A percentile compares a stretch with the other conserved stretches of the same genome.
phyloP scores from a whole-genome alignment of 2,888 invertebrate species.

The Apotomis betuletana region DNA sequence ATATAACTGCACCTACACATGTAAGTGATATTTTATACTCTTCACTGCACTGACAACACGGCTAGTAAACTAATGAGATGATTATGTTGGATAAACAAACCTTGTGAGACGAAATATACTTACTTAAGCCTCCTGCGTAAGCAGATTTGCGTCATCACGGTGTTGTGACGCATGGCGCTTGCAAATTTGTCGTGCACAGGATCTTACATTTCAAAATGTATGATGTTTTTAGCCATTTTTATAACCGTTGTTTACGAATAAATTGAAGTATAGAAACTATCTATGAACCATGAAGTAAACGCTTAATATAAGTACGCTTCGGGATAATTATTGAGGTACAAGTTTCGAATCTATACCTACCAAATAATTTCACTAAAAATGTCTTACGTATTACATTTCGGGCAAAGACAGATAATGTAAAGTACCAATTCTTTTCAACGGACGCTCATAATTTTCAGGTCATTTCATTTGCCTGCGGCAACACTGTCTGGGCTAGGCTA shows the following conservation, averaged over 20 bases:
- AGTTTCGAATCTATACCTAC: neutral
- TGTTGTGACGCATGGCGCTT: slow-evolving; percentile 25
- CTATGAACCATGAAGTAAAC: neutral
- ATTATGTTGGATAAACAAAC: neutral
- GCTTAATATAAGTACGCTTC: too few relatives aligned
- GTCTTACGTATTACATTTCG: slow-evolving; percentile 9
- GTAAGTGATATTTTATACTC: neutral
- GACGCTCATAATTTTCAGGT: slow-evolving; percentile 30
- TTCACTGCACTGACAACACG: neutral
- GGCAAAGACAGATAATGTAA: slow-evolving; percentile 3
- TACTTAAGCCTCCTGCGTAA: slow-evolving; percentile 6
- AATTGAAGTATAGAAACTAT: neutral
- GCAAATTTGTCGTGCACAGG: slow-evolving; percentile 12
- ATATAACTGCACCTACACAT: neutral
- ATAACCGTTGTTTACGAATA: neutral
- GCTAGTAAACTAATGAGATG: neutral
- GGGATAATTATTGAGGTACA: neutral
- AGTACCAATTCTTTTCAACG: slow-evolving; percentile 5
- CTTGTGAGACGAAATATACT: slow-evolving; percentile 3
- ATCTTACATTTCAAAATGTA: neutral
- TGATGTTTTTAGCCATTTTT: neutral
- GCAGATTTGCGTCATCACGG: slow-evolving; percentile 27
- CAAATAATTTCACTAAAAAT: neutral
- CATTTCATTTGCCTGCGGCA: slow-evolving; percentile 25
- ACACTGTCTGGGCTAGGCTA: slow-evolving; percentile 12